phyloP scores from a whole-genome alignment of 2,888 invertebrate species.

The Selenia dentaria region DNA sequence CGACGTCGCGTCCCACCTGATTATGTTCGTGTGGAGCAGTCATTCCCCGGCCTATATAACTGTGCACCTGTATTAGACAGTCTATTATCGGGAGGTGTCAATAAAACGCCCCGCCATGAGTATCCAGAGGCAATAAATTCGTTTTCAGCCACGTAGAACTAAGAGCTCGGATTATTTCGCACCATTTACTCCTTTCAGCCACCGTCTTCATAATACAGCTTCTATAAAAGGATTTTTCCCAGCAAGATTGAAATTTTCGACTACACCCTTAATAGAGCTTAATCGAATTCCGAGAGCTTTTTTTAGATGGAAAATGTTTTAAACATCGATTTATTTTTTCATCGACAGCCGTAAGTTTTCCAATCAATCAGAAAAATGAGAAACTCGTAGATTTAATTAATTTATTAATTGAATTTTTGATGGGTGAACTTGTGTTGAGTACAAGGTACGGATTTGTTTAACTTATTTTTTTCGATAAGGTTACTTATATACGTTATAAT shows the following conservation, averaged over 20 bases:
- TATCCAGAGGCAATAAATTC: conserved; percentile 78
- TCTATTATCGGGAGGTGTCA: conserved; percentile 63
- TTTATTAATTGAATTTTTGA: background rate
- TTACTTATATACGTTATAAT: too few species aligned
- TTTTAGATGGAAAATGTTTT: conserved; percentile 35
- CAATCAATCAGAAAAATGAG: conserved; percentile 22
- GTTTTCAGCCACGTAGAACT: conserved; percentile 77
- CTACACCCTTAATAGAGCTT: conserved; percentile 57
- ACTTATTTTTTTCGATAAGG: too few species aligned
- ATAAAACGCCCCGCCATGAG: conserved; percentile 64
- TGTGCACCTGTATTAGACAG: conserved; percentile 13
- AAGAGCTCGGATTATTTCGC: conserved; percentile 82
- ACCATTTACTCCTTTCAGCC: conserved; percentile 81
- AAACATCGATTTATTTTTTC: conserved; percentile 25
- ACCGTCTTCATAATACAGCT: conserved; percentile 74
- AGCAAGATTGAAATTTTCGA: conserved; percentile 68
- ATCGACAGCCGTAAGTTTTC: conserved; percentile 19
- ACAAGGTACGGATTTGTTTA: too few species aligned
- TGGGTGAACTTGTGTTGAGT: too few species aligned
- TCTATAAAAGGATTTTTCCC: conserved; percentile 68
- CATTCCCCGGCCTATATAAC: conserved; percentile 2
- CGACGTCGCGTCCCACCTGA: conserved; percentile 2
- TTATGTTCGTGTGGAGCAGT: conserved; percentile 3
- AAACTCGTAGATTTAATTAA: conserved; percentile 16
- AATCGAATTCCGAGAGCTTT: conserved; percentile 59